Evolutionary conservation across 1,140 invertebrate species (phyloP).

Genomic region (Papilio glaucus): DNA sequence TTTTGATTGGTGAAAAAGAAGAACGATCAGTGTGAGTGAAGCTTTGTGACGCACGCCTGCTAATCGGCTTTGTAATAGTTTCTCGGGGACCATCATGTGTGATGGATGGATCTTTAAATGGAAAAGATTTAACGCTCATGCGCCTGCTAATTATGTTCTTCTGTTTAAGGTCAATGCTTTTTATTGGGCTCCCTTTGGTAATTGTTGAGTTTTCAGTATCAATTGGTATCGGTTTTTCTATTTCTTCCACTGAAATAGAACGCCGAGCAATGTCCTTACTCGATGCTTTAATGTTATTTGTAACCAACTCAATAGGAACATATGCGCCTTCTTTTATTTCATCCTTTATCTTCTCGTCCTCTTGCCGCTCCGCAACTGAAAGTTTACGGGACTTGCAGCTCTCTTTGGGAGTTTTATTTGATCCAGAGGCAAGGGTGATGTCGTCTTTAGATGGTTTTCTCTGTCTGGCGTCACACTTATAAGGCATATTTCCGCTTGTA

Average conservation of each 20-base stretch:
- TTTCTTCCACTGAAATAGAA: conserved; percentile 60
- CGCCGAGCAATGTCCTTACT: conserved; percentile 45
- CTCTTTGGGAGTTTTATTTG: conserved; percentile 82
- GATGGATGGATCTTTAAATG: conserved; percentile 42
- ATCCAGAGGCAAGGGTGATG: conserved; percentile 55
- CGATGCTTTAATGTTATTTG: conserved; percentile 55
- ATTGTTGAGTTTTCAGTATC: conserved; percentile 41
- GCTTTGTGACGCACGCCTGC: conserved; percentile 51
- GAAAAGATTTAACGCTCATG: conserved; percentile 61
- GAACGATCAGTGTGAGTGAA: conserved; percentile 38
- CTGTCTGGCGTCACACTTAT: conserved; percentile 84
- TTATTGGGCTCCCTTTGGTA: conserved; percentile 61
- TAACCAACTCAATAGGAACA: conserved; percentile 38
- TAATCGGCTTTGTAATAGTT: conserved; percentile 49
- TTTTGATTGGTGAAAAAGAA: conserved; percentile 57
- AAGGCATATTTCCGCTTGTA: conserved; percentile 86
- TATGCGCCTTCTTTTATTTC: conserved; percentile 49
- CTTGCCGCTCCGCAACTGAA: conserved; percentile 88
- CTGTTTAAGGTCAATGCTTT: conserved; percentile 59
- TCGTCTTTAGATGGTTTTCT: conserved; percentile 85
- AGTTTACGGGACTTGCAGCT: conserved; percentile 83
- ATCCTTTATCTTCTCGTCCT: conserved; percentile 86
- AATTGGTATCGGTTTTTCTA: conserved; percentile 51
- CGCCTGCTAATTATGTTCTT: conserved; percentile 58
- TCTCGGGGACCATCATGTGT: conserved; percentile 44